Conservation (phyloP, 1,140 invertebrate genomes). For the Bilobella aurantiaca region DNA sequence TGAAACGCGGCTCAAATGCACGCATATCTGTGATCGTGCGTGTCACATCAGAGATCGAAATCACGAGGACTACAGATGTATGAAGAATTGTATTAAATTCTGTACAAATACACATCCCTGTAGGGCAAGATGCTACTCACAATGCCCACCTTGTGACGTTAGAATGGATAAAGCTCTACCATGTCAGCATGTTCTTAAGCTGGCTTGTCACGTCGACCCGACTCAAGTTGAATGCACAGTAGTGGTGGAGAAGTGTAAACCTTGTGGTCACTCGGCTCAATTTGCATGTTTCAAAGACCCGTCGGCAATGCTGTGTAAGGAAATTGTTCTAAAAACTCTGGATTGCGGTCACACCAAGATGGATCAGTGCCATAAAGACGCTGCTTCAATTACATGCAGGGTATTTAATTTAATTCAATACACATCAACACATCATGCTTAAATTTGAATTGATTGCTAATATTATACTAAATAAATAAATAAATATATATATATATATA, state of each 20-base stretch:
- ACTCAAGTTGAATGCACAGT: constrained; percentile 13
- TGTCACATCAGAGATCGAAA: constrained; percentile 35
- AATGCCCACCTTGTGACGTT: constrained; percentile 27
- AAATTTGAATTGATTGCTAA: no score
- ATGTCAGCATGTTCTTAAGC: constrained; percentile 17
- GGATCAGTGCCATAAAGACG: constrained; percentile 24
- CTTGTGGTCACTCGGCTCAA: constrained; percentile 18
- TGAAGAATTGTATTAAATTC: constrained; percentile 12
- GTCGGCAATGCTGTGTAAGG: constrained; percentile 11
- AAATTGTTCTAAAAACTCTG: constrained; percentile 20
- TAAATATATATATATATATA: no score
- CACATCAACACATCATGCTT: no score
- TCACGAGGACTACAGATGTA: constrained; percentile 28
- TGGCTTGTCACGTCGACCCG: constrained; percentile 18
- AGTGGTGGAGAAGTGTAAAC: constrained; percentile 13
- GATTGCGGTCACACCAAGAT: constrained; percentile 19
- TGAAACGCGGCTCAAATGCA: constrained; percentile 30
- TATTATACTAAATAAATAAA: no score
- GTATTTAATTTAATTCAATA: no score
- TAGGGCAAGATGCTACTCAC: constrained; percentile 10
- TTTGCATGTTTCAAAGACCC: constrained; percentile 21
- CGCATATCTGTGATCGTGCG: constrained; percentile 32
- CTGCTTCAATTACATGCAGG: constrained; percentile 19
- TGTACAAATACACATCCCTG: constrained; percentile 29
- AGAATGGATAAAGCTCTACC: constrained; percentile 18